Percentiles rank a stretch among this genome's conserved stretches.
phyloP scores from a whole-genome alignment of 2,888 invertebrate genomes.

The Brachylomia viminalis region DNA sequence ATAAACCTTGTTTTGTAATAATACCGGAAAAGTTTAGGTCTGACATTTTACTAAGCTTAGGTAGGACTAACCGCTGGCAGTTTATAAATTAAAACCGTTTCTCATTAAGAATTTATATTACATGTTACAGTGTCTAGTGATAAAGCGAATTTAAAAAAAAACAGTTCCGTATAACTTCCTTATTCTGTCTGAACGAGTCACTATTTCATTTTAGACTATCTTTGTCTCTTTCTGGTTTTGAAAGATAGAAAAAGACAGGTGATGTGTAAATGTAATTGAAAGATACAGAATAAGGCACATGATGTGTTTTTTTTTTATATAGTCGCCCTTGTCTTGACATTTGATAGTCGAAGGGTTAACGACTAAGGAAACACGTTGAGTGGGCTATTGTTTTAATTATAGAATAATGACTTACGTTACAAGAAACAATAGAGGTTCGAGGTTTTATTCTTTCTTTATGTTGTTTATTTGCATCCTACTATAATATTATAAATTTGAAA shows the following conservation, averaged over 20 bases:
- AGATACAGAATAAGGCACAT: slow-evolving; percentile 60
- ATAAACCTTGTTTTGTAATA: too few relatives aligned
- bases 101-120: slow-evolving; percentile 68
- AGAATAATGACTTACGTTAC: neutral
- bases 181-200: slow-evolving; percentile 62
- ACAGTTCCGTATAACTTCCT: slow-evolving; percentile 69
- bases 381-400: slow-evolving; percentile 39
- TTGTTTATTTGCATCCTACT: neutral
- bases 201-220: slow-evolving; percentile 53
- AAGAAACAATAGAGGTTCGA: neutral
- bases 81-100: slow-evolving; percentile 40
- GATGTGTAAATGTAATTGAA: slow-evolving; percentile 18
- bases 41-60: neutral
- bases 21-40: neutral
- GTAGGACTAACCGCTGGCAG: slow-evolving; percentile 23
- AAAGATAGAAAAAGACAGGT: slow-evolving; percentile 11
- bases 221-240: slow-evolving; percentile 55
- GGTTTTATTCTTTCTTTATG: neutral
- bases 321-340: slow-evolving; percentile 71
- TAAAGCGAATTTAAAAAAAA: slow-evolving; percentile 68
- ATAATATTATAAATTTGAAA: too few relatives aligned
- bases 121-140: slow-evolving; percentile 73
- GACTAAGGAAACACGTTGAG: slow-evolving; percentile 64
- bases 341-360: slow-evolving; percentile 68
- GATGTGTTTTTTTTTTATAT: slow-evolving; percentile 63